Conservation (phyloP, 2,888 invertebrate species). For the Heliconius cydno region DNA sequence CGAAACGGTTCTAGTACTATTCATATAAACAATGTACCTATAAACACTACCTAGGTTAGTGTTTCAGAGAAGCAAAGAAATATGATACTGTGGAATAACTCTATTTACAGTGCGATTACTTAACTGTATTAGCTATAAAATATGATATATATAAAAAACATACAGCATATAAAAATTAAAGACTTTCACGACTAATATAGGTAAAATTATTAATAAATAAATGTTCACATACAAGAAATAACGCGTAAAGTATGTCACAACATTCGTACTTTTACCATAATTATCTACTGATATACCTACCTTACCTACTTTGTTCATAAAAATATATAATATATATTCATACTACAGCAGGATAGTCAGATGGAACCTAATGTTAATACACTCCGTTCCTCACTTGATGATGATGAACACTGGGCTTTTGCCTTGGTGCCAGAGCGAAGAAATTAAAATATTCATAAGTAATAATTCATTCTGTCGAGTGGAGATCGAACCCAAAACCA, state of each 20-base stretch:
- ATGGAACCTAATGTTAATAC: too few relatives aligned
- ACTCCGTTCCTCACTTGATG: too few relatives aligned
- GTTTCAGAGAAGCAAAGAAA: constrained; percentile 38
- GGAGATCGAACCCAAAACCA: too few relatives aligned
- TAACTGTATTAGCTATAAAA: neutral
- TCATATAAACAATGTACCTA: constrained; percentile 39
- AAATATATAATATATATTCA: neutral
- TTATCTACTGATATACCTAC: neutral
- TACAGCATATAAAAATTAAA: too few relatives aligned
- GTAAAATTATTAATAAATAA: neutral
- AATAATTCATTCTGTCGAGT: too few relatives aligned
- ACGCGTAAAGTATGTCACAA: neutral
- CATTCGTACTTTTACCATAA: neutral
- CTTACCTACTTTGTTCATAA: neutral
- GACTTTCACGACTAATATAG: neutral
- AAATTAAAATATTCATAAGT: too few relatives aligned
- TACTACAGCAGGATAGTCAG: too few relatives aligned
- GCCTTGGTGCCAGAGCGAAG: too few relatives aligned
- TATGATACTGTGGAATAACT: constrained; percentile 25
- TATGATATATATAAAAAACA: too few relatives aligned
- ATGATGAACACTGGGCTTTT: too few relatives aligned
- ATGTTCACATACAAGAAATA: neutral
- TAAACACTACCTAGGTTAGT: constrained; percentile 28
- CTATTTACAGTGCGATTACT: neutral
- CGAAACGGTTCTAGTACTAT: constrained; percentile 41